Evolutionary conservation across 2,797 vertebrate genomes (phyloP).

Genomic region (Caiman crocodilus): DNA sequence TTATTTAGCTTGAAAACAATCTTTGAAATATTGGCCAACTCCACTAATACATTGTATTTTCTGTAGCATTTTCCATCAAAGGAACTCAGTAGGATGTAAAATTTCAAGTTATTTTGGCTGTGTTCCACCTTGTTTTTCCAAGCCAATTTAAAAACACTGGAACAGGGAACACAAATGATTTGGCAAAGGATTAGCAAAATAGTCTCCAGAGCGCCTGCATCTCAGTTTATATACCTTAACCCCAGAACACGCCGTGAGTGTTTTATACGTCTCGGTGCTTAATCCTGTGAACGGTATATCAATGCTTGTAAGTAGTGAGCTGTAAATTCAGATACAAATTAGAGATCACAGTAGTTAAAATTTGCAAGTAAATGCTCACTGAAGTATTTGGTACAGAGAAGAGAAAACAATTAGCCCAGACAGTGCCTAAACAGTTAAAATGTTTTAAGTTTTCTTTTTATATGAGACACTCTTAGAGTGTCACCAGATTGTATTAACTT

Average conservation of each 20-base stretch:
- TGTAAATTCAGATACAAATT: neutral
- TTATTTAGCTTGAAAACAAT: neutral
- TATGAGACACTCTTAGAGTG: neutral
- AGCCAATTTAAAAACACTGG: constrained; percentile 8
- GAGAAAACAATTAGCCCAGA: neutral
- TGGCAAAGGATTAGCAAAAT: neutral
- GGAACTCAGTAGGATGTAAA: constrained; percentile 3
- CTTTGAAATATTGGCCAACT: neutral
- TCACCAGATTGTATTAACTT: neutral
- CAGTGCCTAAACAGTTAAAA: neutral
- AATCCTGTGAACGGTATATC: neutral
- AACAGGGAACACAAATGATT: neutral
- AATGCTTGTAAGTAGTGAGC: neutral
- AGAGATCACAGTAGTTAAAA: neutral
- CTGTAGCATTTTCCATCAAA: neutral
- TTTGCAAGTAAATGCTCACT: neutral
- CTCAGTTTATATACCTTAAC: neutral
- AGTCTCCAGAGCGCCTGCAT: neutral
- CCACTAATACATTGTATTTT: constrained; percentile 6
- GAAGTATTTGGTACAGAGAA: neutral
- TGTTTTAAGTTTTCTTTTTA: neutral
- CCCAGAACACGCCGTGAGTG: neutral
- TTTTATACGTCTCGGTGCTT: neutral
- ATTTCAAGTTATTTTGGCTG: neutral
- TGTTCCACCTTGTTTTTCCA: neutral